Conservation (phyloP, 1,140 invertebrate genomes). For the Wasmannia auropunctata region DNA sequence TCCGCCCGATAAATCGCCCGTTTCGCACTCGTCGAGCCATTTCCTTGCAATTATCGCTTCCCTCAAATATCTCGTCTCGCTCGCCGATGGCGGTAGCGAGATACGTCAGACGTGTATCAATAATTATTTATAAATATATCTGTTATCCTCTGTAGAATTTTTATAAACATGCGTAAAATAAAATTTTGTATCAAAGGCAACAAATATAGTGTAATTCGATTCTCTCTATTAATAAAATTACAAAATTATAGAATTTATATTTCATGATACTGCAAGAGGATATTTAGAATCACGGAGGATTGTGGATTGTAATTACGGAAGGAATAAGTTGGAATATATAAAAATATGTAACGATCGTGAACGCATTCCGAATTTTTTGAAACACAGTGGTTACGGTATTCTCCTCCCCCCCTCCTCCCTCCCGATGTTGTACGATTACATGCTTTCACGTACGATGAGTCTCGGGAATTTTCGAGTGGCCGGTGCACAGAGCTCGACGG, state of each 20-base stretch:
- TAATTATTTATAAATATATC: constrained; percentile 9
- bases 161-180: background rate
- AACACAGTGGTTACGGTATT: constrained; percentile 6
- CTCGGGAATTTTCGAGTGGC: constrained; percentile 5
- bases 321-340: background rate
- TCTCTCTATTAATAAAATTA: too few species aligned
- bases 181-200: background rate
- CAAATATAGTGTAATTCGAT: too few species aligned
- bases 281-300: background rate
- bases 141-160: background rate
- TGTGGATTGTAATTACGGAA: background rate
- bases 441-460: background rate
- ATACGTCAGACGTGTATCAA: constrained; percentile 13
- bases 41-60: constrained; percentile 72
- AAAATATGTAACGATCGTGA: background rate
- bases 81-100: constrained; percentile 42
- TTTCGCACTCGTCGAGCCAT: constrained; percentile 65
- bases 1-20: constrained; percentile 61
- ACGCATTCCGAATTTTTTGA: constrained; percentile 1
- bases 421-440: background rate
- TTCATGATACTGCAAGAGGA: background rate
- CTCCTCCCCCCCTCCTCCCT: background rate
- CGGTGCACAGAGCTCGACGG: background rate
- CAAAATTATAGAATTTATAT: background rate
- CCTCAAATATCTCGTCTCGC: constrained; percentile 35